Percentiles rank a stretch among this genome's conserved stretches.
Evolutionary conservation across 2,888 invertebrate genomes (phyloP).

Genomic region (Lamellibrachia columna): DNA sequence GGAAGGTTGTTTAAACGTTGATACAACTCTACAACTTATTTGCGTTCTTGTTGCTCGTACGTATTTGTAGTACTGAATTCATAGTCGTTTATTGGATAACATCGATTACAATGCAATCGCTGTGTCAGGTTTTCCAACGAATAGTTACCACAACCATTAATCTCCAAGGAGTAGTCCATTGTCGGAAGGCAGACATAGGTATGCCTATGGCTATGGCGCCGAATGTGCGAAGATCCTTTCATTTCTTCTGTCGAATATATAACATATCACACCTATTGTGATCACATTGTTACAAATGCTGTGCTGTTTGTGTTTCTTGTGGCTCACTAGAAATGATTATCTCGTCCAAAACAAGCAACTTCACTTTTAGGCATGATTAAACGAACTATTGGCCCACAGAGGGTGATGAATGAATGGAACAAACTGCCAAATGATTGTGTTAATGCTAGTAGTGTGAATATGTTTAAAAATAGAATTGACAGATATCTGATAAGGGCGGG

Average conservation of each 20-base stretch:
- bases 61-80: background rate
- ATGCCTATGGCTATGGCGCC: background rate
- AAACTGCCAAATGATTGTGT: no score
- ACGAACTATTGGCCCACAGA: no score
- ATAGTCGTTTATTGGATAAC: background rate
- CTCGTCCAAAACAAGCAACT: background rate
- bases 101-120: background rate
- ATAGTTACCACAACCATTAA: no score
- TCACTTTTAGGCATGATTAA: background rate
- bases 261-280: background rate
- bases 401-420: no score
- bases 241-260: background rate
- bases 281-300: background rate
- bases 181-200: no score
- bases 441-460: no score
- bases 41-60: background rate
- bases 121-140: background rate
- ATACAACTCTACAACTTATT: background rate
- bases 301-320: background rate
- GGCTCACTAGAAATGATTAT: background rate
- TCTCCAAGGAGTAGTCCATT: no score
- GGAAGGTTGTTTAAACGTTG: background rate
- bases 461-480: no score
- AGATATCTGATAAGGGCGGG: no score
- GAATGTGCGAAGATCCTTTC: background rate